Evolutionary conservation across 2,113 vertebrate species (phyloP), one percentile per base, ranked within the genome.

Genomic region (Silurus meridionalis): DNA sequence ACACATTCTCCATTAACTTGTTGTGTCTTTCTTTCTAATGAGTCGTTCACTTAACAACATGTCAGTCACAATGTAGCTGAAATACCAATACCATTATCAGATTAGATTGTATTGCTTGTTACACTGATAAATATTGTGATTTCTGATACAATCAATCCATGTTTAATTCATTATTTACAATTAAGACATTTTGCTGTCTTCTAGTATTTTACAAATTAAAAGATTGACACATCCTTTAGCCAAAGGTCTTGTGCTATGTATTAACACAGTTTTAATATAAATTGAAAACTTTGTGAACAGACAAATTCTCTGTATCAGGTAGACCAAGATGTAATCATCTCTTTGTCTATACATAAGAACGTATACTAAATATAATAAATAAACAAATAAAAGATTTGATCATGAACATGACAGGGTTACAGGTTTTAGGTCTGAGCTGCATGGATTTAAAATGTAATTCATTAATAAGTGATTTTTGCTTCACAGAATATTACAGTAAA

Each of bases 21-120:
- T 90, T 90, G 86, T 90, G 90, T 90, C 88, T 90, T 80, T 80
- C 82, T 72, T 87, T 86, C 81, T 89, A 90, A 90, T 89, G 86
- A 86, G 69, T 84, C 57, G 82, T 86, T 86, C 57, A 90, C 63
- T 84, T 80, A 58, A 89, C 74, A 86, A 77, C 17, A 57, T 83
- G 81, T 72, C 81, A 81, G 69, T 87, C 86, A 90, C 63, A 86
- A 82, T 77, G 50, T 23, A 67, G 19, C 53, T 71, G 17, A 21
- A 66, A 86, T 58, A 80, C 67, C 57, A 46, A 25, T 83, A 46
- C 84, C 69, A 86, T 82, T n/a, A 82, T 53, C 67, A 87, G 83
- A 86, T 85, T 78, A 69, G 10, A 72, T 78, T 87, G 78, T 48
- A 78, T 63, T 81, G 57, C 64, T 87, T 67, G 25, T 52, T 74